phyloP scores from a whole-genome alignment of 2,113 vertebrate species.

The Cricetomys ansorgei region DNA sequence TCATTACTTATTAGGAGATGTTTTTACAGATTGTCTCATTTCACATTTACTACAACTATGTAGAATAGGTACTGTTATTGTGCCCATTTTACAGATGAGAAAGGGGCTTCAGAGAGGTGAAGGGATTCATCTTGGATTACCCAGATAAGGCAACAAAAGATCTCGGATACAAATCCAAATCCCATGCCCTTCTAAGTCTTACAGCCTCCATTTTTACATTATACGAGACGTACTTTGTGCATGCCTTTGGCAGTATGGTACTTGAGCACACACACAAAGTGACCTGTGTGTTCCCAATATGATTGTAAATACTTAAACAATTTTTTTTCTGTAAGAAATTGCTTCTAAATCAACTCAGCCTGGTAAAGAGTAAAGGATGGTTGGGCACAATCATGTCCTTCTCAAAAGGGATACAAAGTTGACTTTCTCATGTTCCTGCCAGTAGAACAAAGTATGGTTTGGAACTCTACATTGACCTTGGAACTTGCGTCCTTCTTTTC shows the following conservation, averaged over 20 bases:
- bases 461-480: conserved; percentile 31
- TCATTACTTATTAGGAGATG: not conserved
- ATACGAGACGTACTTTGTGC: not conserved
- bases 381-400: not conserved
- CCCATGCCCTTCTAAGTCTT: not conserved
- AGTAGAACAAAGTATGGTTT: not conserved
- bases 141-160: not conserved
- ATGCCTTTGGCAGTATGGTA: not conserved
- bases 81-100: not conserved
- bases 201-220: conserved; percentile 32
- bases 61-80: not conserved
- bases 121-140: not conserved
- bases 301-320: conserved; percentile 13
- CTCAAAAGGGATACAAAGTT: conserved; percentile 34
- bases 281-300: not conserved
- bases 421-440: not conserved
- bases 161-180: conserved; percentile 39
- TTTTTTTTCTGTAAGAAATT: not conserved
- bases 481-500: not conserved
- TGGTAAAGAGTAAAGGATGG: not conserved
- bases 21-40: not conserved
- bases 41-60: not conserved
- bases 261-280: not conserved
- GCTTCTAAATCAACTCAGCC: not conserved
- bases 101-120: not conserved